Base-by-base conservation (phyloP, 2,888 invertebrate genomes). In the Prosapia bicincta region DNA sequence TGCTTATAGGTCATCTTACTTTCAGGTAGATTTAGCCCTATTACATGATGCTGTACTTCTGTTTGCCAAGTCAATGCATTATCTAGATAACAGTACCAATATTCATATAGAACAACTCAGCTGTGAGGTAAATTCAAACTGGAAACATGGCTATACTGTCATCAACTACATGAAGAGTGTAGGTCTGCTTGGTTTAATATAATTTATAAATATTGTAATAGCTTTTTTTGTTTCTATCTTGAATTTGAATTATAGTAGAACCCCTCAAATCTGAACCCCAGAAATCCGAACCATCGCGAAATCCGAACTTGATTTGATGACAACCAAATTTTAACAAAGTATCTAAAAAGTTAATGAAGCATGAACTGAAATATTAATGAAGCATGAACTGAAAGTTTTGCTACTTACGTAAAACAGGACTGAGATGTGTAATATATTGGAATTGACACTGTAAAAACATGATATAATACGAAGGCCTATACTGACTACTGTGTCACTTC, bases 131-230 rank as follows among this genome's bases (percentile, higher is more conserved):
- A 82, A 83, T 26, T 81, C 83, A 6, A 88, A 90, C 72, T 97
- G 96, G 94, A 88, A 88, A 79, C 91, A 92, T 81, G 97, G 97
- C 25, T 92, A 90, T 78, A 94, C 92, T 80, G 86, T 97, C 76
- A 90, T 93, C 79, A 97, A 97, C 86, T 92, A 91, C 82, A 91
- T 96, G 87, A 91, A 91, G 86, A 88, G 91, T 81, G 95, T 95
- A 83, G 87, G 23, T 20, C 6, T n/a, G 13, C 24, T 15, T 24
- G 26, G 9, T 38, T 71, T n/a, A n/a, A n/a, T n/a, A 38, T 13
- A 38, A 13, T 38, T 38, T 38, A 13, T 13, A 38, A 38, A 38
- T 38, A 15, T 13, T 38, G 38, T 38, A 13, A 13, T 38, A 38
- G 38, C 38, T 38, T 38, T 38, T 13, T 13, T 13, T 13, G 13